Evolutionary conservation across 2,888 invertebrate genomes (phyloP).

Genomic region (Dolomedes plantarius): DNA sequence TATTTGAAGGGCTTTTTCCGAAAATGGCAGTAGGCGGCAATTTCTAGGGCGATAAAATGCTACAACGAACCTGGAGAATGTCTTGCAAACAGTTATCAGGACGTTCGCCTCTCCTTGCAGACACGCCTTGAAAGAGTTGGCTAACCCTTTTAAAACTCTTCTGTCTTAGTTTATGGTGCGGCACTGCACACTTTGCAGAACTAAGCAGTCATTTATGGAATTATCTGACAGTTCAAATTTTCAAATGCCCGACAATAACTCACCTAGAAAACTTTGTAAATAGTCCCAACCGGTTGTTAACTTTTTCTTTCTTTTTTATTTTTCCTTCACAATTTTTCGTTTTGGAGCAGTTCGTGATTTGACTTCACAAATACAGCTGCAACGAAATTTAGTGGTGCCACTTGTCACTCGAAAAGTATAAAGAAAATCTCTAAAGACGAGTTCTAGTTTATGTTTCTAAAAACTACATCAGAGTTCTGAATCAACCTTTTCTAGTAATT

Average conservation of each 20-base stretch:
- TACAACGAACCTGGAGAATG: not conserved
- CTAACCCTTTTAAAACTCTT: not conserved
- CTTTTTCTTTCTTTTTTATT: no score
- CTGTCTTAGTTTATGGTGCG: not conserved
- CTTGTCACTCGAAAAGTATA: no score
- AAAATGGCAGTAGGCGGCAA: not conserved
- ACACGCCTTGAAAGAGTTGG: not conserved
- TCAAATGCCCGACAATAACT: not conserved
- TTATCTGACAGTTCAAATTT: not conserved
- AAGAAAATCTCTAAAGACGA: no score
- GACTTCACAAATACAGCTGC: no score
- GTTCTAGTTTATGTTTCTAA: no score
- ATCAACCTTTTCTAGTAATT: no score
- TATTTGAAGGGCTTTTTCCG: not conserved
- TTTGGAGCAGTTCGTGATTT: no score
- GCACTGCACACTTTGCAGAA: not conserved
- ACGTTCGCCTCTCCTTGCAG: not conserved
- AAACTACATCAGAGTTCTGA: no score
- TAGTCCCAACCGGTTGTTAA: no score
- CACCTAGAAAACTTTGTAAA: no score
- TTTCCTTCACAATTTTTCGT: no score
- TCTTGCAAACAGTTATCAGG: not conserved
- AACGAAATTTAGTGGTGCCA: no score
- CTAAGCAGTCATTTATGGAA: constrained; percentile 1
- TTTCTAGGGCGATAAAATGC: not conserved